phyloP scores from a whole-genome alignment of 2,113 vertebrate species.

The Nyctibius bracteatus region DNA sequence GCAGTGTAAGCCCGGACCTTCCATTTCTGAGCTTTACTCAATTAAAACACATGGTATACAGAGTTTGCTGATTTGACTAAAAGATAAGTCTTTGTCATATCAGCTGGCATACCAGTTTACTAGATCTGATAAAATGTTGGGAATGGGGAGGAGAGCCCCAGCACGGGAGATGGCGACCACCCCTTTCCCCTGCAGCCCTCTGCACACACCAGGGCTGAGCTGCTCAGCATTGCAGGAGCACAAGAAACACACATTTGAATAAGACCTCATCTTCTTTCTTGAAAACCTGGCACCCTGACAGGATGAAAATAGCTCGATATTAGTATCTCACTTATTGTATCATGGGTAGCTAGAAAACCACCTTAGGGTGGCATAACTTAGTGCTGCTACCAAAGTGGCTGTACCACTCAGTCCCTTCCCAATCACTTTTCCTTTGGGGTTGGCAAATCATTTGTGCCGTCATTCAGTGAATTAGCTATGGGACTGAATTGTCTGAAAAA shows the following conservation, averaged over 20 bases:
- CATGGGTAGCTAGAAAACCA: not conserved
- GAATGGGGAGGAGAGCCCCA: not conserved
- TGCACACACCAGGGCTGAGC: rapidly evolving
- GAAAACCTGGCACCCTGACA: not conserved
- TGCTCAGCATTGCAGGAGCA: not conserved
- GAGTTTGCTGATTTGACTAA: not conserved
- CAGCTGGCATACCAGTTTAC: not conserved
- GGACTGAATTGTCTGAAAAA: not conserved
- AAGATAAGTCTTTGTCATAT: not conserved
- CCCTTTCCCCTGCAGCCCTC: not conserved
- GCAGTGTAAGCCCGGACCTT: not conserved
- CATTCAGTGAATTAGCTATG: not conserved
- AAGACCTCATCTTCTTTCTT: not conserved
- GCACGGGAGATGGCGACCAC: too few species aligned
- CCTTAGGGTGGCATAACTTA: not conserved
- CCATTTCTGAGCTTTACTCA: not conserved
- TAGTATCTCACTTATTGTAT: not conserved
- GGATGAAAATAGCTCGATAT: not conserved
- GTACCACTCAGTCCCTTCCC: not conserved
- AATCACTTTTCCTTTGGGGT: not conserved
- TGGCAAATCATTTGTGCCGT: not conserved
- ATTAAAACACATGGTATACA: not conserved
- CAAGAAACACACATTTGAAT: not conserved
- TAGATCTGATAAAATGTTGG: not conserved
- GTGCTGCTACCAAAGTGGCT: not conserved